Percentiles rank a stretch among this genome's conserved stretches.
phyloP scores from a whole-genome alignment of 2,797 vertebrate species.

The Helicolenus hilgendorfi region DNA sequence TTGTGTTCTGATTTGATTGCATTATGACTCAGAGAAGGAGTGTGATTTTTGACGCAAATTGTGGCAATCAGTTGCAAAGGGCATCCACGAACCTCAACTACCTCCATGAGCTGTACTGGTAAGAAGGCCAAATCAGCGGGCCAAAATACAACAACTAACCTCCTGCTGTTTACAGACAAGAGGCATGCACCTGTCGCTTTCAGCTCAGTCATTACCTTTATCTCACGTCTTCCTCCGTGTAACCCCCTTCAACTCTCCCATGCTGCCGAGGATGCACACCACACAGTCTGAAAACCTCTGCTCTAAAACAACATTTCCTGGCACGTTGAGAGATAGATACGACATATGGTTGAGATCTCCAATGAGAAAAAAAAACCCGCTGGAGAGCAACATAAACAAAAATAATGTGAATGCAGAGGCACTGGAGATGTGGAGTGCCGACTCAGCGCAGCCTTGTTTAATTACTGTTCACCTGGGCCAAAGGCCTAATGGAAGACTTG shows the following conservation, averaged over 20 bases:
- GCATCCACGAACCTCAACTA: not conserved
- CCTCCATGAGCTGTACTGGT: not conserved
- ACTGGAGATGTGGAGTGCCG: constrained; percentile 68
- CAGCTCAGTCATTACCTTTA: not conserved
- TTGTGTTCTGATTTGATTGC: not conserved
- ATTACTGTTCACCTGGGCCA: constrained; percentile 88
- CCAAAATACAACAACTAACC: not conserved
- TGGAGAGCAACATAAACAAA: constrained; percentile 75
- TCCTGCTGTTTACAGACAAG: not conserved
- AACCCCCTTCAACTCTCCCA: not conserved
- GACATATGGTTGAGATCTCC: constrained; percentile 57
- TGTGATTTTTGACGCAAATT: not conserved
- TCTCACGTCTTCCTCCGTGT: not conserved
- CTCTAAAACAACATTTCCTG: constrained; percentile 25
- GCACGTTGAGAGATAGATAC: not conserved
- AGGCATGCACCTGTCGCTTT: not conserved
- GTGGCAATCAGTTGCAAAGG: not conserved
- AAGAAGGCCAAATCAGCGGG: not conserved
- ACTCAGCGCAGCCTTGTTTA: constrained; percentile 85
- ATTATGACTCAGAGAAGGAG: not conserved
- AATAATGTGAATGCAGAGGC: constrained; percentile 72
- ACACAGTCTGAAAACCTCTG: constrained; percentile 24
- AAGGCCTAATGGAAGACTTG: constrained; percentile 90
- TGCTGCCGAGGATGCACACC: not conserved
- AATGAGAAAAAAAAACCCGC: not conserved